phyloP scores from a whole-genome alignment of 2,113 vertebrate species.

The Oxyura jamaicensis region DNA sequence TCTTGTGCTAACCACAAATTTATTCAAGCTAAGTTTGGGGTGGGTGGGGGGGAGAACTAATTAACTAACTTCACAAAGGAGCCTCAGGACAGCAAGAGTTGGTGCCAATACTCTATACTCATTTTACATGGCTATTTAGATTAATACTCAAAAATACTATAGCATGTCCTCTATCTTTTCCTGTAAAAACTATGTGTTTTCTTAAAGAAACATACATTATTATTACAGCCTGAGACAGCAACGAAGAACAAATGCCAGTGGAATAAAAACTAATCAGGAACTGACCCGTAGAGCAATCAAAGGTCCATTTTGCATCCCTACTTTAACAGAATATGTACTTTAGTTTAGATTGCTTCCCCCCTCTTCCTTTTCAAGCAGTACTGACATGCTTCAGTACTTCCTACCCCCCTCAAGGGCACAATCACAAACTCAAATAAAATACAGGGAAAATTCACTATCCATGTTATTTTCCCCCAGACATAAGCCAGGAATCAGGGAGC shows the following conservation, averaged over 20 bases:
- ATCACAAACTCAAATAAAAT: not conserved
- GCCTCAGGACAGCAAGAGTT: constrained; percentile 42
- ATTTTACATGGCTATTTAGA: constrained; percentile 59
- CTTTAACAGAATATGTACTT: not conserved
- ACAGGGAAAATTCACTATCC: not conserved
- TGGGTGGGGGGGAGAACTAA: not conserved
- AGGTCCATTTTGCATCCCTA: not conserved
- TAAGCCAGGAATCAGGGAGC: not conserved
- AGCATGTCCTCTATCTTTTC: not conserved
- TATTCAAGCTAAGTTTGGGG: constrained; percentile 7
- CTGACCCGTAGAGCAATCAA: not conserved
- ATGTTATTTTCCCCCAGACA: not conserved
- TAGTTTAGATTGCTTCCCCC: not conserved
- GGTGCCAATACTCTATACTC: constrained; percentile 35
- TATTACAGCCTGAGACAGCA: not conserved
- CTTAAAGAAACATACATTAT: constrained; percentile 29
- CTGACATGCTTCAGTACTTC: not conserved
- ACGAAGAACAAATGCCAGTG: not conserved
- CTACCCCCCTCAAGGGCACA: not conserved
- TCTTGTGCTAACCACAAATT: constrained; percentile 40
- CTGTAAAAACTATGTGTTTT: constrained; percentile 9
- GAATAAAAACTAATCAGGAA: not conserved
- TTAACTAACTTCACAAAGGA: constrained; percentile 67
- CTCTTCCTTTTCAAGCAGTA: not conserved
- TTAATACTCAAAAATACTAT: constrained; percentile 53